Evolutionary conservation across 2,888 invertebrate genomes (phyloP), one percentile per base, ranked within the genome.

Genomic region (Hydroisotoma schaefferi): DNA sequence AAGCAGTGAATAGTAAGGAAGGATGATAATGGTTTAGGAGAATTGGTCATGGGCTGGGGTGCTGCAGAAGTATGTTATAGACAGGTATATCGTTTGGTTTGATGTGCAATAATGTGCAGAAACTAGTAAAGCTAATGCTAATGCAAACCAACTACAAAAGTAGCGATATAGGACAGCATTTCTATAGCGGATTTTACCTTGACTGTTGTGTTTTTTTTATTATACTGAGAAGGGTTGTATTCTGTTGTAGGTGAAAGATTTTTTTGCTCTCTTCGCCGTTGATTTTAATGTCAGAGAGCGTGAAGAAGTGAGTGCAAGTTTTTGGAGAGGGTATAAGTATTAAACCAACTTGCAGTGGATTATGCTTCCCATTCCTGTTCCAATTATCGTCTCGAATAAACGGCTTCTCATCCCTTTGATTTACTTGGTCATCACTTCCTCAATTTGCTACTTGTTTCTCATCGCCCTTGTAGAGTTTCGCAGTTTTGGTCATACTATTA

Each of bases 321-420:
- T 48, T 28, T 26, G 6, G 37, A 23, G 52, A 37, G 52, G 18
- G 37, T 37, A 37, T 37, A 22, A 37, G 22, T 33, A 20, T 20
- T 22, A 33, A 37, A 37, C 33, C 29, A 46, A 46, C 23, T 46
- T 22, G 46, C 48, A n/a, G 38, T 29, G 49, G 60, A 70, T 64
- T 65, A 70, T 70, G 70, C 58, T 68, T 46, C 67, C 67, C 67
- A 68, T 70, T 68, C 68, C 70, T 62, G 66, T 63, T 65, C 59
- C 65, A 59, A 66, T 70, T 62, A 64, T 67, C 62, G 67, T 57
- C 54, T 65, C 66, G 66, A 61, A 63, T 26, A 58, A 53, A 38
- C 57, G 61, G 61, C 59, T 67, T 49, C 56, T 68, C 63, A 58
- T 65, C 47, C 68, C 70, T 27, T 49, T 70, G 26, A 56, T 67